Conservation (phyloP, 1,140 invertebrate genomes). For the Platorchestia sp. region DNA sequence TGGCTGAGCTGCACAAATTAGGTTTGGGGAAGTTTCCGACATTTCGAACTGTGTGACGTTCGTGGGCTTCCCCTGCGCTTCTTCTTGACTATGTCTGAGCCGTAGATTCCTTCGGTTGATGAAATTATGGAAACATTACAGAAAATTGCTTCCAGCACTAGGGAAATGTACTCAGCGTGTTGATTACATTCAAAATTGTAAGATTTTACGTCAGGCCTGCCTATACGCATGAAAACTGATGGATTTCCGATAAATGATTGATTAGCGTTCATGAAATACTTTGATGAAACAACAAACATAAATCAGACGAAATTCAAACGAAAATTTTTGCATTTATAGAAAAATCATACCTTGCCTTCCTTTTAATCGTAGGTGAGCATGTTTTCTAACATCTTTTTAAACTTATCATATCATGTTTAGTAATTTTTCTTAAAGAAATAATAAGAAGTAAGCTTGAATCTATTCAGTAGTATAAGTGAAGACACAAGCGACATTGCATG, state of each 20-base stretch:
- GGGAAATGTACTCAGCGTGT: not conserved
- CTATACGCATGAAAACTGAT: not conserved
- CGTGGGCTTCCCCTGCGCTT: not conserved
- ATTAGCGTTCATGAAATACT: not conserved
- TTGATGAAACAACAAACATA: not conserved
- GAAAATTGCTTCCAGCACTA: too few species aligned
- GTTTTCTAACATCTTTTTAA: not conserved
- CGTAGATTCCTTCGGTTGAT: not conserved
- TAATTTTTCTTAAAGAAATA: not conserved
- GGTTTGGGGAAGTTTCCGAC: not conserved
- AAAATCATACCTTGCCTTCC: not conserved
- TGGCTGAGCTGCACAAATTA: not conserved
- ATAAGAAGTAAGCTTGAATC: too few species aligned
- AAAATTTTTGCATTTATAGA: not conserved
- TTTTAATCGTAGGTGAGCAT: not conserved
- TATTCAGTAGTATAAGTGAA: not conserved
- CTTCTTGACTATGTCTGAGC: not conserved
- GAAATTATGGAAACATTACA: too few species aligned
- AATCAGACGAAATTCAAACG: too few species aligned
- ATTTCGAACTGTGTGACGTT: not conserved
- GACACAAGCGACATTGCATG: not conserved
- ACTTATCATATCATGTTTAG: not conserved
- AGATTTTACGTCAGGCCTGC: not conserved
- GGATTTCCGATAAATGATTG: not conserved
- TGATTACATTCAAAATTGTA: not conserved